Percentiles rank a stretch among this genome's conserved stretches.
Evolutionary conservation across 2,888 invertebrate genomes (phyloP).

Genomic region (Campaea margaritaria): DNA sequence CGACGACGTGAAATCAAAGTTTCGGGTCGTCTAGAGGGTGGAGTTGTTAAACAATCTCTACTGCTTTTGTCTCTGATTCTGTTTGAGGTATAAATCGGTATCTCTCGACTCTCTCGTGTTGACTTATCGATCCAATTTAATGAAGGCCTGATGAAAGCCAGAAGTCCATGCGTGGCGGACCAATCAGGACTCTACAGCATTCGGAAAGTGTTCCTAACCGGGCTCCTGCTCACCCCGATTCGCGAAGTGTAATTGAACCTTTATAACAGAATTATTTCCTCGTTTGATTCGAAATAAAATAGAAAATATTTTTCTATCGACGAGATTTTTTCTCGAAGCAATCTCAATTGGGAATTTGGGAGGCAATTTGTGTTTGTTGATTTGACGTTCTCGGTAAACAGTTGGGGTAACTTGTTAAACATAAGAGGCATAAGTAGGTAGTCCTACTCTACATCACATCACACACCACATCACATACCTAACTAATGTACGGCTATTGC

Average conservation of each 20-base stretch:
- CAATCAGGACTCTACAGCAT: slow-evolving; percentile 28
- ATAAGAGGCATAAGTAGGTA: background rate
- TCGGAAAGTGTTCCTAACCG: slow-evolving; percentile 30
- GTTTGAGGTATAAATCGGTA: background rate
- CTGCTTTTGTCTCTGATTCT: slow-evolving; percentile 9
- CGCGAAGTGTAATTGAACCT: slow-evolving; percentile 50
- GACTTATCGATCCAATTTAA: slow-evolving; percentile 12
- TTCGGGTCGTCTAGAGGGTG: slow-evolving; percentile 19
- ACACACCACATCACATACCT: no score
- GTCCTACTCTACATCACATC: no score
- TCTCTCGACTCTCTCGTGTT: background rate
- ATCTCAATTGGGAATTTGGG: slow-evolving; percentile 34
- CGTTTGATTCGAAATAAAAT: slow-evolving; percentile 46
- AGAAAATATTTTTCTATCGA: slow-evolving; percentile 43
- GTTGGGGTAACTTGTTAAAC: slow-evolving; percentile 12
- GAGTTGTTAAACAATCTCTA: slow-evolving; percentile 4
- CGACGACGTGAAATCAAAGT: slow-evolving; percentile 13
- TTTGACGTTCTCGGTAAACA: slow-evolving; percentile 27
- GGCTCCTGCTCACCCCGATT: slow-evolving; percentile 35
- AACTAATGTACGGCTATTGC: background rate
- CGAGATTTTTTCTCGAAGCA: slow-evolving; percentile 39
- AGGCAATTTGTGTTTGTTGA: slow-evolving; percentile 48
- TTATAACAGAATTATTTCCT: slow-evolving; percentile 50
- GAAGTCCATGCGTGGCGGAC: slow-evolving; percentile 11
- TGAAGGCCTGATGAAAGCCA: slow-evolving; percentile 10